These are phyloP conservation scores for Pocillopora meandrina DNA, from an alignment of 92 coral and sea anemone genomes.

Conservation along the genomic window DNA sequence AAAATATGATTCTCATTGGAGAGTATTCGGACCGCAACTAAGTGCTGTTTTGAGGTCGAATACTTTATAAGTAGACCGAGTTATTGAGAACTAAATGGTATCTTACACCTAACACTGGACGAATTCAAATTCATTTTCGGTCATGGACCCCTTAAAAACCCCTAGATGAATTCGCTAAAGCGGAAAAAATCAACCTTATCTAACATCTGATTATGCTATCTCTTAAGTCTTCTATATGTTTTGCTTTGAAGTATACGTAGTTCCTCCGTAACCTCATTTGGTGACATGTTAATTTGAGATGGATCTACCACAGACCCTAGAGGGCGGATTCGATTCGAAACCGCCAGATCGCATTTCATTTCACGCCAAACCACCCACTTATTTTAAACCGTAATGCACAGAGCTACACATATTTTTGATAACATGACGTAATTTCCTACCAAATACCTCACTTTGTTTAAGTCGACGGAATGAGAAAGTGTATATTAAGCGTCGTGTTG, in stretches of 20 bases:
- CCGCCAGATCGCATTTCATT: not conserved
- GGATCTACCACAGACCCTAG: not conserved
- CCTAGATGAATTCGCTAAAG: too few relatives aligned
- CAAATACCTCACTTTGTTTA: not conserved
- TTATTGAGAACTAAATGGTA: too few relatives aligned
- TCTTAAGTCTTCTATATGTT: not conserved
- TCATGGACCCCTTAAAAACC: too few relatives aligned
- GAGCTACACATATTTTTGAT: not conserved
- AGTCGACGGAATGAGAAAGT: too few relatives aligned
- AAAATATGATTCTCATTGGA: too few relatives aligned
- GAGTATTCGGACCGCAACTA: too few relatives aligned
- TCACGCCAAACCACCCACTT: not conserved
- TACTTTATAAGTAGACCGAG: too few relatives aligned
- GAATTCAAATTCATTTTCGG: too few relatives aligned
- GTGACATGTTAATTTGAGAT: not conserved
- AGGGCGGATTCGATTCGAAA: not conserved
- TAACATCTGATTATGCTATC: not conserved
- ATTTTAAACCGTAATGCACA: not conserved
- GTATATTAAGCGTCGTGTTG: too few relatives aligned
- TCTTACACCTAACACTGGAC: too few relatives aligned
- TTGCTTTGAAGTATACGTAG: not conserved
- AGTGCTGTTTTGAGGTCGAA: too few relatives aligned
- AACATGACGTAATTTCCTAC: slow-evolving; percentile 1
- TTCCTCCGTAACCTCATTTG: not conserved
- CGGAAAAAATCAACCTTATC: not conserved